phyloP scores from a whole-genome alignment of 64 coral and sea anemone genomes.

The Orbicella faveolata region DNA sequence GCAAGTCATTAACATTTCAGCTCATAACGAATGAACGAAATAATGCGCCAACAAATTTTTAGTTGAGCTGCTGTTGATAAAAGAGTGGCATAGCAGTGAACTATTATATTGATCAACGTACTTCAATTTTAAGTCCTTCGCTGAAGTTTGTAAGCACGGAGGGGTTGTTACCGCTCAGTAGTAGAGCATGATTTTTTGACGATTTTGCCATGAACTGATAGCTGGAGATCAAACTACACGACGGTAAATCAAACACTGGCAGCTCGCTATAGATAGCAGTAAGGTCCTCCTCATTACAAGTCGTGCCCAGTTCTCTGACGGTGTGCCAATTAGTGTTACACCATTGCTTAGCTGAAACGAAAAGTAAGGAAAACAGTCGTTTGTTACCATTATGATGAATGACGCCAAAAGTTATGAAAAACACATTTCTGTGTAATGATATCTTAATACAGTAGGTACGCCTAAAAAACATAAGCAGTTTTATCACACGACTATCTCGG shows the following conservation, averaged over 20 bases:
- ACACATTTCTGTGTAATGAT: too few species aligned
- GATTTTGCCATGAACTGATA: conserved; percentile 23
- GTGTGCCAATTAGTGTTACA: background rate
- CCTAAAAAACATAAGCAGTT: too few species aligned
- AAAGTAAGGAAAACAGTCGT: background rate
- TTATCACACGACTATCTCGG: too few species aligned
- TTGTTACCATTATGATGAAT: background rate
- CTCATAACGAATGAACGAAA: too few species aligned
- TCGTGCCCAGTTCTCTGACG: background rate
- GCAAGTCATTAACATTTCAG: too few species aligned
- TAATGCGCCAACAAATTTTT: too few species aligned
- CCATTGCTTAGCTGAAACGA: conserved; percentile 5
- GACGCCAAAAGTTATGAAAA: too few species aligned
- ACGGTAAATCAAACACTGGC: conserved; percentile 16
- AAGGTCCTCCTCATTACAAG: conserved; percentile 4
- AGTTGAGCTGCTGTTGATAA: too few species aligned
- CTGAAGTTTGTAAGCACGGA: background rate
- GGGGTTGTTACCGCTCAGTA: conserved; percentile 20
- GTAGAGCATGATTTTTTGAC: background rate
- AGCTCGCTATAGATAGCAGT: conserved; percentile 9
- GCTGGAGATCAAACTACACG: conserved; percentile 18
- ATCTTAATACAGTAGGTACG: too few species aligned
- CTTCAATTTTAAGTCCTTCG: conserved; percentile 21
- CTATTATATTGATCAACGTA: background rate
- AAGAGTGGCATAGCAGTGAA: too few species aligned